Evolutionary conservation across 2,888 invertebrate genomes (phyloP).

Genomic region (Hypercompe scribonia): DNA sequence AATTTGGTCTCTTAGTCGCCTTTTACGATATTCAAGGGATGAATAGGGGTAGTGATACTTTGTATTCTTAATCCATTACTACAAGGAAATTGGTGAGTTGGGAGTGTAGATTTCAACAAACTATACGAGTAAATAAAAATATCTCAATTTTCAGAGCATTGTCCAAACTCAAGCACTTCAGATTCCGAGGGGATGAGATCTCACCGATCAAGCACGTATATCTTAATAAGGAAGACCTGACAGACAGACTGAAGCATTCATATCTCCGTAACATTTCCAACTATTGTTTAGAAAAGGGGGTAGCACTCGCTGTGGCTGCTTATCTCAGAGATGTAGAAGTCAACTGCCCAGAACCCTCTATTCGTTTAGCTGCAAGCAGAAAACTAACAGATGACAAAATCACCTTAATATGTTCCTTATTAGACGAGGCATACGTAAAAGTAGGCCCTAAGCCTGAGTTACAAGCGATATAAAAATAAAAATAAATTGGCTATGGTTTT

Average conservation of each 20-base stretch:
- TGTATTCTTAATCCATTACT: no score
- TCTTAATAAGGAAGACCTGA: slow-evolving; percentile 83
- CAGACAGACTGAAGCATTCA: slow-evolving; percentile 77
- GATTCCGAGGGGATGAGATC: slow-evolving; percentile 86
- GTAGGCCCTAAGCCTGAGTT: slow-evolving; percentile 74
- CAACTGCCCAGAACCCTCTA: slow-evolving; percentile 89
- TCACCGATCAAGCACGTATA: slow-evolving; percentile 93
- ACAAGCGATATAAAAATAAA: slow-evolving; percentile 46
- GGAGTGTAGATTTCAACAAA: no score
- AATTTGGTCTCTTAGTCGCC: no score
- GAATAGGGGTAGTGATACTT: no score
- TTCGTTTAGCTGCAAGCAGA: slow-evolving; percentile 90
- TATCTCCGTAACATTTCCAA: slow-evolving; percentile 88
- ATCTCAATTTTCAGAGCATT: slow-evolving; percentile 71
- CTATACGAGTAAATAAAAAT: background rate
- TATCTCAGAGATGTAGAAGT: slow-evolving; percentile 90
- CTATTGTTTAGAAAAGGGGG: slow-evolving; percentile 88
- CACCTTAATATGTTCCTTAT: slow-evolving; percentile 64
- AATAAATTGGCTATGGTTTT: slow-evolving; percentile 1
- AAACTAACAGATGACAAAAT: slow-evolving; percentile 89
- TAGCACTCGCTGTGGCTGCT: slow-evolving; percentile 90
- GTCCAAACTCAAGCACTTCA: slow-evolving; percentile 75
- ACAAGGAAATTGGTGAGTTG: no score
- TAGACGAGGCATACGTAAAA: slow-evolving; percentile 77
- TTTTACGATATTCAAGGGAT: no score